These are phyloP conservation scores for Autographa gamma DNA, from an alignment of 2,888 invertebrate species.

Conservation along the genomic window DNA sequence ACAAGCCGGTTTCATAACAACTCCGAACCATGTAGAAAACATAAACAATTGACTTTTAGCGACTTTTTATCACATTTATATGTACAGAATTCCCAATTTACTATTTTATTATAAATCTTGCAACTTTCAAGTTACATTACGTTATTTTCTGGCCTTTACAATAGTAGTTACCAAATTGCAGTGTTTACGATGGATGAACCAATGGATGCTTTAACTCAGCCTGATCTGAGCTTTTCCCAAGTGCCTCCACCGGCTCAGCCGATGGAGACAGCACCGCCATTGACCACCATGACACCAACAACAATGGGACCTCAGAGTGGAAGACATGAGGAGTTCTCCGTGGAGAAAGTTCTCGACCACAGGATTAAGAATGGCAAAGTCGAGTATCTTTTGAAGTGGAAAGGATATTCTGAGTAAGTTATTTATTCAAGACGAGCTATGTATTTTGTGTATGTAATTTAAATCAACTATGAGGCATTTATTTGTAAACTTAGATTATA, in stretches of 20 bases:
- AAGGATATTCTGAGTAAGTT: slow-evolving; percentile 90
- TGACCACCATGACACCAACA: slow-evolving; percentile 46
- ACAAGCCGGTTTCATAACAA: slow-evolving; percentile 18
- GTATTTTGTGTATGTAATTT: too few species aligned
- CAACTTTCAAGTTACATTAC: too few species aligned
- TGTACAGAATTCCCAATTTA: too few species aligned
- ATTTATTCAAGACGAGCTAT: neutral
- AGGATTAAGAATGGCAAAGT: slow-evolving; percentile 91
- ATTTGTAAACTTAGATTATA: too few species aligned
- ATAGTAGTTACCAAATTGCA: slow-evolving; percentile 9
- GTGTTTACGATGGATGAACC: slow-evolving; percentile 60
- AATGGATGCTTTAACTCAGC: slow-evolving; percentile 65
- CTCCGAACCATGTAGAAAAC: neutral
- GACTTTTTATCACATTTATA: neutral
- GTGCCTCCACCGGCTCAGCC: slow-evolving; percentile 46
- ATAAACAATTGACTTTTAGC: slow-evolving; percentile 5
- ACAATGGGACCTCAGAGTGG: slow-evolving; percentile 71
- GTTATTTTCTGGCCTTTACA: too few species aligned
- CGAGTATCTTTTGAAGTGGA: slow-evolving; percentile 91
- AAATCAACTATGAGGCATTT: too few species aligned
- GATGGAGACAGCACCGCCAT: slow-evolving; percentile 61
- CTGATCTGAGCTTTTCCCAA: slow-evolving; percentile 56
- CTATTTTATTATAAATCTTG: too few species aligned
- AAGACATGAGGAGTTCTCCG: slow-evolving; percentile 91
- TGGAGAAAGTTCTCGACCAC: slow-evolving; percentile 93